phyloP scores from a whole-genome alignment of 1,140 invertebrate species.

The Drosophila nigrodunni region DNA sequence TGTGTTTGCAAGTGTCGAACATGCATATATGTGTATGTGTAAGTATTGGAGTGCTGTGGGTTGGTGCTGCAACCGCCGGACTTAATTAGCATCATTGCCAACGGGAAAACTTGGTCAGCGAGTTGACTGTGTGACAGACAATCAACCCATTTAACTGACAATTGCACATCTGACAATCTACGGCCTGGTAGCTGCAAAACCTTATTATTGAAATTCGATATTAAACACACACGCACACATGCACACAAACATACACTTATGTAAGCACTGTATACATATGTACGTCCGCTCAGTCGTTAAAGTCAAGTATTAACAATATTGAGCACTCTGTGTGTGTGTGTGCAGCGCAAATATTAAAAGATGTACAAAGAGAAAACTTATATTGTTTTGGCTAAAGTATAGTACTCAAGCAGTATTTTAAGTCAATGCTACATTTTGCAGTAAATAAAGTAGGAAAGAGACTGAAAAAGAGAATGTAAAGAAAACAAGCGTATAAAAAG shows the following conservation, averaged over 20 bases:
- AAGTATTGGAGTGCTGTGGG: constrained; percentile 6
- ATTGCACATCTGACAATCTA: constrained; percentile 72
- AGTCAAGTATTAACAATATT: constrained; percentile 22
- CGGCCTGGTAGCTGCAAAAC: constrained; percentile 43
- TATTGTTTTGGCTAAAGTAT: no score
- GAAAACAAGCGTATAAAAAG: no score
- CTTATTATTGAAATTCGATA: constrained; percentile 65
- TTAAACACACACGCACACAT: not conserved
- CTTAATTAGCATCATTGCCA: constrained; percentile 75
- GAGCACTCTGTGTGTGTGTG: not conserved
- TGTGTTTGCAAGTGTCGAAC: not conserved
- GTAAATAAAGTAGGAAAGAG: no score
- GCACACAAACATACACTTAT: not conserved
- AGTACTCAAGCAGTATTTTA: no score
- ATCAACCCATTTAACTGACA: constrained; percentile 57
- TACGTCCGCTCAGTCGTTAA: constrained; percentile 3
- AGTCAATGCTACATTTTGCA: no score
- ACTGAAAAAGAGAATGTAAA: no score
- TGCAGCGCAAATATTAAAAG: constrained; percentile 2
- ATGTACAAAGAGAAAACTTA: no score
- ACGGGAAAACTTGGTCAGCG: constrained; percentile 40
- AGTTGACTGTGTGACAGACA: constrained; percentile 48
- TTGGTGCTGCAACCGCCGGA: constrained; percentile 52
- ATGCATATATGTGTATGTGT: not conserved
- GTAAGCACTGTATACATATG: not conserved